Percentiles rank a stretch among this genome's conserved stretches.
phyloP scores from a whole-genome alignment of 2,888 invertebrate species.

The Elegia similella region DNA sequence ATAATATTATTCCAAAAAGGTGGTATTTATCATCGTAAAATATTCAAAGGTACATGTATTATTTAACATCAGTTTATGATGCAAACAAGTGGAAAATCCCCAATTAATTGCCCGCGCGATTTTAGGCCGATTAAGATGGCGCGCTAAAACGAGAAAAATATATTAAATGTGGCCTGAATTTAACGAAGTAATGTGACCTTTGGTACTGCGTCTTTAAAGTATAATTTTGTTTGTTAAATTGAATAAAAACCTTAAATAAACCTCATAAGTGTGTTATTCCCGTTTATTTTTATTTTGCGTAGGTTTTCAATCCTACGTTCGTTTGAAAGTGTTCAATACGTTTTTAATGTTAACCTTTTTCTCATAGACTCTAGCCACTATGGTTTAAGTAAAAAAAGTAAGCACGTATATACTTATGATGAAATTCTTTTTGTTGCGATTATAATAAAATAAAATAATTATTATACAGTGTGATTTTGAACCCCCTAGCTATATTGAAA shows the following conservation, averaged over 20 bases:
- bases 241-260: too few relatives aligned
- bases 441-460: too few relatives aligned
- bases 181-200: background rate
- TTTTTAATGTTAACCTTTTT: too few relatives aligned
- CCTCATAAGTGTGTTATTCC: too few relatives aligned
- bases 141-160: background rate
- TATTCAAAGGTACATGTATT: background rate
- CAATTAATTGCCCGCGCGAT: conserved; percentile 38
- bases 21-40: background rate
- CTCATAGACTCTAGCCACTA: too few relatives aligned
- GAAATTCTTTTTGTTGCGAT: too few relatives aligned
- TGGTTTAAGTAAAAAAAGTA: too few relatives aligned
- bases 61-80: conserved; percentile 14
- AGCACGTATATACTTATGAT: too few relatives aligned
- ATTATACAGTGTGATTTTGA: too few relatives aligned
- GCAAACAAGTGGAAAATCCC: conserved; percentile 42
- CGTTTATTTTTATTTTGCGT: background rate
- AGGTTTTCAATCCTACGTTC: too few relatives aligned
- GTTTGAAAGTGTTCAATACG: too few relatives aligned
- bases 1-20: background rate
- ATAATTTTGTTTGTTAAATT: background rate
- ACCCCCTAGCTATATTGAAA: too few relatives aligned
- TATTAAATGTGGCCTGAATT: background rate
- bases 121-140: conserved; percentile 4
- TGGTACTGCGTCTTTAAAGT: background rate